Evolutionary conservation across 2,888 invertebrate genomes (phyloP), one percentile per base, ranked within the genome.

Genomic region (Dinocampus coccinellae): DNA sequence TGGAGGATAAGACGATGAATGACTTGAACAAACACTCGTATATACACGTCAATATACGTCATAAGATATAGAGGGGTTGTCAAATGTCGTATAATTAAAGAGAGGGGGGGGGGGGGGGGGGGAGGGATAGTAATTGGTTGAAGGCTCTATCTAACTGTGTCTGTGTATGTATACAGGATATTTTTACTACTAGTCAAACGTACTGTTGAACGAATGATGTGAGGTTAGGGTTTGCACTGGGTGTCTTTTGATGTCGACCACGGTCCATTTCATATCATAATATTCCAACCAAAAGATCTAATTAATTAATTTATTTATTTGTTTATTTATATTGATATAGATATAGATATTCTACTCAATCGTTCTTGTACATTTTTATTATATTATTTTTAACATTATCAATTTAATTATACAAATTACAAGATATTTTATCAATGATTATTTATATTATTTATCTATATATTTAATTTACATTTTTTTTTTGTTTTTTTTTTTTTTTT

Each of bases 211-310:
- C 34, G 24, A 11, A 11, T 55, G 55, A 68, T 58, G 63, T 69
- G 42, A 47, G 63, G 67, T 36, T 39, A 24, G 57, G 69, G 64
- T 68, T 69, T 55, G 65, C 67, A 34, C 69, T 52, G 52, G n/a
- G n/a, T 66, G 64, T 69, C 72, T 85, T 85, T 85, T 85, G 85
- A 85, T 85, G 83, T 85, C 80, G 78, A 78, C 79, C 80, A 75
- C 71, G 80, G 83, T 84, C 85, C 84, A 84, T 85, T 82, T 85
- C 82, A 77, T 83, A 80, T 78, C 82, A 76, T 82, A 79, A n/a
- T 79, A 76, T 69, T 64, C 73, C 76, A 75, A 1, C 47, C 16
- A 47, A 47, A 76, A 80, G 80, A 80, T 79, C n/a, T 80, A 83
- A 84, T 85, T 85, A 85, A 85, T 85, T 85, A 85, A 85, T 85